phyloP scores from a whole-genome alignment of 2,888 invertebrate genomes.

The Drosophila sordidula region DNA sequence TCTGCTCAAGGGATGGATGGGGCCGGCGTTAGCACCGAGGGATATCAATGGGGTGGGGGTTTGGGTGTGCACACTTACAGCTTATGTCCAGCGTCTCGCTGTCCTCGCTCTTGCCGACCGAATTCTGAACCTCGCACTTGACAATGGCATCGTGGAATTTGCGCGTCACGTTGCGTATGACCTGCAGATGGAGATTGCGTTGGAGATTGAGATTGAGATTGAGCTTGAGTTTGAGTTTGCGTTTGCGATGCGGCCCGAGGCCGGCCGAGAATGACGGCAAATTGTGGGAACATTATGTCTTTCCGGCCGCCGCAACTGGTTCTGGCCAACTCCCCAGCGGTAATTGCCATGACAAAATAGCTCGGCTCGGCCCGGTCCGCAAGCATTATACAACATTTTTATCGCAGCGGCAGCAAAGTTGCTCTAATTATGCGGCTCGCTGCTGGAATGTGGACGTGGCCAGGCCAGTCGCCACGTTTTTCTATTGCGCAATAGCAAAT shows the following conservation, averaged over 20 bases:
- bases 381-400: constrained; percentile 68
- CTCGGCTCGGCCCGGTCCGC: constrained; percentile 20
- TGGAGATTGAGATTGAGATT: constrained; percentile 17
- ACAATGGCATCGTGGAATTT: constrained; percentile 94
- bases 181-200: constrained; percentile 81
- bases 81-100: constrained; percentile 94
- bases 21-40: constrained; percentile 2
- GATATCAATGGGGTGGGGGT: too few relatives aligned
- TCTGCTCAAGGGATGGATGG: constrained; percentile 86
- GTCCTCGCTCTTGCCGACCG: constrained; percentile 95
- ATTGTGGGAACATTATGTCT: constrained; percentile 58
- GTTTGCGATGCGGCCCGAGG: constrained; percentile 9
- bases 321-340: constrained; percentile 21
- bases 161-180: constrained; percentile 92
- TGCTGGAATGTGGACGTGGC: constrained; percentile 54
- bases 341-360: constrained; percentile 61
- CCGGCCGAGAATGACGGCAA: constrained; percentile 35
- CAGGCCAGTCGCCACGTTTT: constrained; percentile 13
- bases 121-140: constrained; percentile 96
- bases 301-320: constrained; percentile 53
- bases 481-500: constrained; percentile 31
- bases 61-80: constrained; percentile 89
- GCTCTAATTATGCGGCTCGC: constrained; percentile 74
- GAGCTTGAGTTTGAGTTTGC: constrained; percentile 14
- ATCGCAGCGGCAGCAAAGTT: constrained; percentile 63